Base-by-base conservation (phyloP, 2,113 vertebrate genomes). In the Pelodiscus sinensis region DNA sequence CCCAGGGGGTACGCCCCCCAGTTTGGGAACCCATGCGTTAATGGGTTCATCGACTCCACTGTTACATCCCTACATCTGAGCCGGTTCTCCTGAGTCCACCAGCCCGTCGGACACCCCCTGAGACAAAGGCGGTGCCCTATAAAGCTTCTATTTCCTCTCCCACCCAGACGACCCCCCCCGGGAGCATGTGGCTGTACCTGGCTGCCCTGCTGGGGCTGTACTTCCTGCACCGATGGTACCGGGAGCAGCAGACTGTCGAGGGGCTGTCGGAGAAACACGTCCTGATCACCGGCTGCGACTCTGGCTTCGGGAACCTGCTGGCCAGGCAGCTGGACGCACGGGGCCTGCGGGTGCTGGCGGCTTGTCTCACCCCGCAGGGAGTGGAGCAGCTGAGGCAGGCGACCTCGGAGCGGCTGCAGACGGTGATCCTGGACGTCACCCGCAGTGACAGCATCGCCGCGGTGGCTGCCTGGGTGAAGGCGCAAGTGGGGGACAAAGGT, bases 241-340 rank as follows among this genome's bases (percentile, higher is more conserved):
- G 95, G 92, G 95, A 97, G 54, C 95, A 92, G 60, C 95, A 97
- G 51, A 73, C 90, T 50, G 86, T 98, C 25, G 50, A 81, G 12
- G 83, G 96, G 79, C 94, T 97, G 82, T 92, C 92, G 1, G 97
- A 98, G 60, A 98, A 98, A 86, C 97, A 98, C 7, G 98, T 99
- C 86, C 89, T 99, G 83, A 98, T 99, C 96, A 99, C 98, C 0
- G 99, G 98, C 88, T 99, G 98, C 38, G 98, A 99, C 93, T 98
- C 98, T 2, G 98, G 99, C 77, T 99, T 99, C 25, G 99, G 98
- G 31, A 97, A 98, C 56, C 95, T 98, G 82, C 85, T 98, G 95
- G 98, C 98, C 86, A 95, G 82, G 55, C 98, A 98, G 92, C 96
- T 99, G 89, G 98, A 98, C 21, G 65, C 80, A 4, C 96, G 94